Base-by-base conservation (phyloP, 2,797 vertebrate genomes). In the Heterohyrax brucei region DNA sequence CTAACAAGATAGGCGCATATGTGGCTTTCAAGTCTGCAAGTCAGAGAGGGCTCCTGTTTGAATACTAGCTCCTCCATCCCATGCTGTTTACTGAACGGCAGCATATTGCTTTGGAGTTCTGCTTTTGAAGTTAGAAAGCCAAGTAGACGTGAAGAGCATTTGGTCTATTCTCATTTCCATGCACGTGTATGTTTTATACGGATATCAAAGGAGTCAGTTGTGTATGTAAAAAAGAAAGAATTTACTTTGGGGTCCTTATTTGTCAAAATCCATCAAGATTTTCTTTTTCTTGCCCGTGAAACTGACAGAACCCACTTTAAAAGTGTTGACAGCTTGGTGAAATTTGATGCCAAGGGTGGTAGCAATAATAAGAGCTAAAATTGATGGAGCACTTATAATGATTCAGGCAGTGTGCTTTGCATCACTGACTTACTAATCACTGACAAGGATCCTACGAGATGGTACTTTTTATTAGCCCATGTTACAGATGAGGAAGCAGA, bases 41-140 rank as follows among this genome's bases (percentile, higher is more conserved):
- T 53, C 19, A 33, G 81, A 10, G 30, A 61, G 39, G 76, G 80
- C n/a, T 86, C 10, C 53, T 68, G n/a, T 85, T n/a, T 85, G 89
- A 59, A 92, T 87, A 61, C 9, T 1, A 85, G 80, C 46, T 5
- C n/a, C 66, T 83, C 88, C 64, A 13, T 79, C 18, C 33, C n/a
- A 26, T 53, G 62, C 48, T 87, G 16, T 61, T 81, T 80, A 46
- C 82, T 39, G 86, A 92, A 46, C 75, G 39, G 77, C 8, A 33
- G 33, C 77, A 89, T 75, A 62, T 77, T 97, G 93, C 75, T 77
- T 78, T 3, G 0, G 94, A 95, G 79, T 76, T 94, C 72, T 83
- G 91, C 76, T 95, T 95, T 96, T 94, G 97, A 95, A 94, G 95
- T 94, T 91, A 82, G 89, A 95, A 95, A 91, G 50, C 53, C 91